phyloP scores from a whole-genome alignment of 2,888 invertebrate species.

The Ashinkailepas kermadecensis region DNA sequence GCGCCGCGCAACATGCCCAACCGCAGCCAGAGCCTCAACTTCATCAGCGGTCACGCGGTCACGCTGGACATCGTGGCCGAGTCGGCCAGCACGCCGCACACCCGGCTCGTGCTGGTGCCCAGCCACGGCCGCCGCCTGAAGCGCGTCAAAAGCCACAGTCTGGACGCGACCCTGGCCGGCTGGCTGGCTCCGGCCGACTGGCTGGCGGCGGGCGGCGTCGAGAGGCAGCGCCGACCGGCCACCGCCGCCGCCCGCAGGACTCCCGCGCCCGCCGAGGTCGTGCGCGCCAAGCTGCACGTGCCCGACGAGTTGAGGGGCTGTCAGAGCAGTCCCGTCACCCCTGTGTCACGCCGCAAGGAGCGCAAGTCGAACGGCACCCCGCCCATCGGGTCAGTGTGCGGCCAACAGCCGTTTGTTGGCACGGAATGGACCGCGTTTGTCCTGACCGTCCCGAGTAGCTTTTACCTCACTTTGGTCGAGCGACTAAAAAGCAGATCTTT shows the following conservation, averaged over 20 bases:
- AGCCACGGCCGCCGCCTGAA: not conserved
- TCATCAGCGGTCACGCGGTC: slow-evolving; percentile 6
- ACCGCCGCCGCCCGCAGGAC: not conserved
- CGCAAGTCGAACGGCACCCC: slow-evolving; percentile 16
- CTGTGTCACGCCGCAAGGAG: slow-evolving; percentile 25
- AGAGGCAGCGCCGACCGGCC: not conserved
- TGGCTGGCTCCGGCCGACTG: not conserved
- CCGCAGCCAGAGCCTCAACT: slow-evolving; percentile 25
- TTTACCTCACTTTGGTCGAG: too few species aligned
- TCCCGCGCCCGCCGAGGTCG: not conserved
- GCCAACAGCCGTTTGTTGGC: too few species aligned
- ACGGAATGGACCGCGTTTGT: too few species aligned
- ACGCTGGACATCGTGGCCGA: slow-evolving; percentile 24
- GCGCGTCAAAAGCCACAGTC: slow-evolving; percentile 11
- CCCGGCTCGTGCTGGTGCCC: not conserved
- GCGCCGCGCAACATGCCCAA: slow-evolving; percentile 22
- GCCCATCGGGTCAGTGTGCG: not conserved
- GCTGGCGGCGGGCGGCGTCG: not conserved
- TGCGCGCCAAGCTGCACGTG: not conserved
- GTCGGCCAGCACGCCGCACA: slow-evolving; percentile 26
- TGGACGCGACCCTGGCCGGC: not conserved
- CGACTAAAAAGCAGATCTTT: too few species aligned
- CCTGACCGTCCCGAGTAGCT: too few species aligned
- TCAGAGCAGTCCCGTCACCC: slow-evolving; percentile 20
- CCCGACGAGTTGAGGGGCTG: slow-evolving; percentile 21